Conservation (phyloP, 92 coral and sea anemone genomes). For the Galaxea fascicularis region DNA sequence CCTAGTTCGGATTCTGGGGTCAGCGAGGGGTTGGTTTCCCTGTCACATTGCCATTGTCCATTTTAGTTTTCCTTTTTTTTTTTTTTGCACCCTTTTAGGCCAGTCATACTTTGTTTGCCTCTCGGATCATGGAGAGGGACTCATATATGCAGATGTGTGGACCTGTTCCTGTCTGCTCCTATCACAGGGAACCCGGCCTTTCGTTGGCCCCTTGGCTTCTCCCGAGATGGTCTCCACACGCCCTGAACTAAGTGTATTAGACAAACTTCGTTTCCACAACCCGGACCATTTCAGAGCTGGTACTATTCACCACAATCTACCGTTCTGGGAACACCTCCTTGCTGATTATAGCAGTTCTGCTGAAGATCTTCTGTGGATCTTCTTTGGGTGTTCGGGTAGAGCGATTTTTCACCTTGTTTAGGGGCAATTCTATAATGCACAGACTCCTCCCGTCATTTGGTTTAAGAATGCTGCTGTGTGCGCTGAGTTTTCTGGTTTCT, state of each 20-base stretch:
- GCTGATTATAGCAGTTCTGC: not conserved
- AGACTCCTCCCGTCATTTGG: constrained; percentile 1
- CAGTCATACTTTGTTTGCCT: not conserved
- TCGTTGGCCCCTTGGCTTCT: constrained; percentile 53
- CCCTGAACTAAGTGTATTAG: constrained; percentile 10
- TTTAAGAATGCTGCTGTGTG: constrained; percentile 11
- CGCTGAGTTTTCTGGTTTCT: constrained; percentile 11
- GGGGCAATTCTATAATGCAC: constrained; percentile 37
- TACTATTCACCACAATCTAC: not conserved
- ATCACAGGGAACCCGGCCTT: constrained; percentile 44
- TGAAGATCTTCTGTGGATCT: constrained; percentile 19
- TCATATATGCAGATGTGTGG: not conserved
- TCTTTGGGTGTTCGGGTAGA: constrained; percentile 32
- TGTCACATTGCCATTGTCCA: not conserved
- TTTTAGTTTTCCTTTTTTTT: not conserved
- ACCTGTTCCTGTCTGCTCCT: not conserved
- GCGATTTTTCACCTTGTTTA: constrained; percentile 38
- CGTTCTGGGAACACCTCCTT: constrained; percentile 29
- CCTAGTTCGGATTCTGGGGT: constrained; percentile 54
- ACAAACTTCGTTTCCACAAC: constrained; percentile 40
- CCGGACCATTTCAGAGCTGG: constrained; percentile 36
- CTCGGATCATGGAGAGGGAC: constrained; percentile 5
- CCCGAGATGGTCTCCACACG: constrained; percentile 16
- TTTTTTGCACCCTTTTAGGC: not conserved
- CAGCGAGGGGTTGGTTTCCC: constrained; percentile 42